phyloP scores from a whole-genome alignment of 2,888 invertebrate species.

The Chrysolina americana region DNA sequence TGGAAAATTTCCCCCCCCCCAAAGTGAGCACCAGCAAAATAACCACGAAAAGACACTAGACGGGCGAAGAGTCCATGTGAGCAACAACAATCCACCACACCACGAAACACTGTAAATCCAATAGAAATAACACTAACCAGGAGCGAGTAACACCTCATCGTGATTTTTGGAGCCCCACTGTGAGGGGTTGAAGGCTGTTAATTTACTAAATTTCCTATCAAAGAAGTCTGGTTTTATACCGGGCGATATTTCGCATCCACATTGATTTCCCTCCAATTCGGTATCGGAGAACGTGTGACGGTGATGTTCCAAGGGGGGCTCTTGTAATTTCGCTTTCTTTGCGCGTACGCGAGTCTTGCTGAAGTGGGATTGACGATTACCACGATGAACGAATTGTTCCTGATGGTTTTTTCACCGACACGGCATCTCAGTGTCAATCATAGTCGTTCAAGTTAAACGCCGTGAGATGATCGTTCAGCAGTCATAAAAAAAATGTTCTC shows the following conservation, averaged over 20 bases:
- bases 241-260: slow-evolving; percentile 60
- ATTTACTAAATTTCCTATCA: slow-evolving; percentile 64
- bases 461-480: too few species aligned
- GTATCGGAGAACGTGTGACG: slow-evolving; percentile 53
- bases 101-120: slow-evolving; percentile 36
- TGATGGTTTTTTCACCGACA: slow-evolving; percentile 5
- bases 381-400: not conserved
- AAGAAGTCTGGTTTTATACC: slow-evolving; percentile 64
- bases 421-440: not conserved
- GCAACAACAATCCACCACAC: slow-evolving; percentile 32
- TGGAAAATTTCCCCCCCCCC: too few species aligned
- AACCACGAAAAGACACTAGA: not conserved
- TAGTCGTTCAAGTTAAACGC: not conserved
- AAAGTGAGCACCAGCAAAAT: not conserved
- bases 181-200: slow-evolving; percentile 63
- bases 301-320: slow-evolving; percentile 29
- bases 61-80: not conserved
- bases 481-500: too few species aligned
- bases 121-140: slow-evolving; percentile 68
- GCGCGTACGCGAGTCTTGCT: not conserved
- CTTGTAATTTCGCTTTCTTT: slow-evolving; percentile 47
- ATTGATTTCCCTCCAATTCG: slow-evolving; percentile 61
- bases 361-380: slow-evolving; percentile 3
- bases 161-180: slow-evolving; percentile 52
- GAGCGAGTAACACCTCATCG: slow-evolving; percentile 68